Evolutionary conservation across 2,113 vertebrate species (phyloP), one percentile per base, ranked within the genome.

Genomic region (Sylvia atricapilla): DNA sequence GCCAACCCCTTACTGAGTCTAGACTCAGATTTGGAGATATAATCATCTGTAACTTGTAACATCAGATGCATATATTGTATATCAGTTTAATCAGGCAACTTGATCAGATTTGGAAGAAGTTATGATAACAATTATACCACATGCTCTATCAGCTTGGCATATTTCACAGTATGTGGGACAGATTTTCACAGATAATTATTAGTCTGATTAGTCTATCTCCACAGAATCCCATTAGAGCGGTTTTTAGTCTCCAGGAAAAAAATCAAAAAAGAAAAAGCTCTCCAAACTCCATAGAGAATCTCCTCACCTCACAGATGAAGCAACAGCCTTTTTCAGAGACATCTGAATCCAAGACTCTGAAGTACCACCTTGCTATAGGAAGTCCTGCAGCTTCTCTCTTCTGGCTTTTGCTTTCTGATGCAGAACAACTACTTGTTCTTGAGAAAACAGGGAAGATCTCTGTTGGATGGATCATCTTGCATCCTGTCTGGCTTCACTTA

Each of bases 91-190:
- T 64, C 43, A 70, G 70, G 66, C 44, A 95, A 83, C 25, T 94
- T 83, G 53, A 85, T 89, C 62, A 94, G 78, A 85, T 95, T 87
- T 95, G 89, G 89, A 91, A 95, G 52, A 91, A 86, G 12, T 59
- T 33, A 56, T 87, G 74, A 46, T 93, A 95, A 67, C 70, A 66
- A 10, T 62, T 68, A 62, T 80, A 76, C 30, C 52, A 43, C 67
- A 82, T 87, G 22, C 41, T 87, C 44, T 87, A 64, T 79, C 69
- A 87, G 21, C 46, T 91, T 92, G 70, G 50, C 62, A 90, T 37
- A 79, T 76, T 89, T 91, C 55, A 85, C 43, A 77, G 37, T 72
- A 69, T n/a, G 3, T 86, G 63, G 46, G 58, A 72, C 53, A 86
- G 62, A 75, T 70, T 85, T 90, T 87, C 63, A 69, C 28, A 69